Evolutionary conservation across 2,888 invertebrate genomes (phyloP).

Genomic region (Alentia gelatinosa): DNA sequence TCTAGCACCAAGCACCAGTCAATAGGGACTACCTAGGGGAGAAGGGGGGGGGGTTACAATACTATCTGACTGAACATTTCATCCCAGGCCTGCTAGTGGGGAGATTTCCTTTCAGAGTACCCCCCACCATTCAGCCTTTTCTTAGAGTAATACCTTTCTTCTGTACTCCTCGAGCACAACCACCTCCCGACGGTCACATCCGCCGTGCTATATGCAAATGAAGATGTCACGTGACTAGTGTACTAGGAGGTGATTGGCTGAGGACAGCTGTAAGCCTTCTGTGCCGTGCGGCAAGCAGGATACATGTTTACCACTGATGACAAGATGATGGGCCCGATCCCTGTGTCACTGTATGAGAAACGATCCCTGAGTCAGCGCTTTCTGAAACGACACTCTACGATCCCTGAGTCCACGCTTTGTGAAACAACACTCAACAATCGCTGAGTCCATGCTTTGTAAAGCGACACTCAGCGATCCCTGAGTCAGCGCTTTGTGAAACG

Average conservation of each 20-base stretch:
- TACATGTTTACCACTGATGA: constrained; percentile 22
- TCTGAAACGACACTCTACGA: too few species aligned
- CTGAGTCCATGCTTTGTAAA: too few species aligned
- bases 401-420: too few species aligned
- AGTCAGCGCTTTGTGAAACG: background rate
- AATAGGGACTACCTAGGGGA: too few species aligned
- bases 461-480: background rate
- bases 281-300: background rate
- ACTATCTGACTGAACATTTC: background rate
- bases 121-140: background rate
- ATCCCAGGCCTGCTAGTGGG: background rate
- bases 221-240: background rate
- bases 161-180: background rate
- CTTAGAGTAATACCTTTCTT: background rate
- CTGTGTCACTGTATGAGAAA: background rate
- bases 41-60: background rate
- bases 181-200: background rate
- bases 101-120: background rate
- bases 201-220: background rate
- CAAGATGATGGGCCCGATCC: background rate
- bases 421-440: too few species aligned
- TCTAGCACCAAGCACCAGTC: constrained; percentile 37
- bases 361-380: background rate
- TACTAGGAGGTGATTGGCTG: constrained; percentile 13
- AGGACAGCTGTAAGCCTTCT: constrained; percentile 10